Evolutionary conservation across 2,888 invertebrate genomes (phyloP), one percentile per base, ranked within the genome.

Genomic region (Hypsopygia costalis): DNA sequence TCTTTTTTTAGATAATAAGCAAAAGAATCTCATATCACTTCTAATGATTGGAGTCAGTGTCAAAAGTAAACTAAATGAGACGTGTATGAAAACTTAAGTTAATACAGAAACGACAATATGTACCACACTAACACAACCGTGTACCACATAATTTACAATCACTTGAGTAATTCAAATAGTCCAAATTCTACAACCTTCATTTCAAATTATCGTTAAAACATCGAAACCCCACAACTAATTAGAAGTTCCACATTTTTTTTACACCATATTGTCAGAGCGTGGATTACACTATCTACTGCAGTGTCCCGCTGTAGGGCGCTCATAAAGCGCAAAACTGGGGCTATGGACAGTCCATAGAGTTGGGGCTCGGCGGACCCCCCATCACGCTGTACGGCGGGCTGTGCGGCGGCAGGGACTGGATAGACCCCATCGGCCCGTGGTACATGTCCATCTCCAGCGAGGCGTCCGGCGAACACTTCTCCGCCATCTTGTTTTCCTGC

Each of bases 291-390:
- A 43, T 36, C 25, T 40, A 49, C 51, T 38, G 31, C 44, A 60
- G 41, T 57, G 67, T 63, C 61, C 58, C 62, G 49, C 42, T 44
- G 49, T 43, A 55, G 8, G 54, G 77, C 80, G 83, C 81, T 81
- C 71, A 77, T 70, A 79, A 80, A 44, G 81, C 80, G 86, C 81
- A 78, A 51, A 81, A 79, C 62, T 68, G 72, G 27, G 69, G 88
- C 93, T 93, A 93, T 88, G 93, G 91, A 74, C 94, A 94, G 69
- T 94, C 94, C 77, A 94, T 89, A 11, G 93, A 93, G 55, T 92
- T 92, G 8, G 94, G 93, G 68, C 93, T 93, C 46, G 92, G 92
- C 6, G 91, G 91, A 38, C 91, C 91, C 8, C 90, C 89, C 61
- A 93, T 92, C 41, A 93, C 89, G 78, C 93, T 92, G 82, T 93